Evolutionary conservation across 2,888 invertebrate genomes (phyloP).

Genomic region (Caenorhabditis sp.): DNA sequence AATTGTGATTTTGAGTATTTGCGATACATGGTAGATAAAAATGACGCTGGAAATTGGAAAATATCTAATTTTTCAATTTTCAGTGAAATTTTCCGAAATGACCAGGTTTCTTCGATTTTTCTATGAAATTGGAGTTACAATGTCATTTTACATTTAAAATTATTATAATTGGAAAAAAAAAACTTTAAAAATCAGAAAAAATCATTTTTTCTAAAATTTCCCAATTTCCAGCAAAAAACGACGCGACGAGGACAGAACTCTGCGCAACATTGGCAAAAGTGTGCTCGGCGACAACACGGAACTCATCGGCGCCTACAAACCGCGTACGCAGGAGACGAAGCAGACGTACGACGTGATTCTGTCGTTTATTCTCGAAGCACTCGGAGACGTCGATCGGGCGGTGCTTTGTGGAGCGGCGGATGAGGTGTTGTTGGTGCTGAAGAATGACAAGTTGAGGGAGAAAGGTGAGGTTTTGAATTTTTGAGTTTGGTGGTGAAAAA

Average conservation of each 20-base stretch:
- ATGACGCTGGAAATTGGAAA: too few species aligned
- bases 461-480: too few species aligned
- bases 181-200: too few species aligned
- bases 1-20: slow-evolving; percentile 34
- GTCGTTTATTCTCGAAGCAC: slow-evolving; percentile 96
- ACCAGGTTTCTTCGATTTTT: too few species aligned
- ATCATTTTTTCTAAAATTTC: not conserved
- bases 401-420: slow-evolving; percentile 99
- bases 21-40: slow-evolving; percentile 50
- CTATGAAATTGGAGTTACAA: too few species aligned
- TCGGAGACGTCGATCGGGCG: slow-evolving; percentile 96
- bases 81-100: too few species aligned
- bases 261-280: slow-evolving; percentile 33
- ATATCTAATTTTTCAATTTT: not conserved
- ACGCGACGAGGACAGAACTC: slow-evolving; percentile 62
- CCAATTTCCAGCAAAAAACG: slow-evolving; percentile 67
- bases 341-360: slow-evolving; percentile 97
- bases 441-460: slow-evolving; percentile 95
- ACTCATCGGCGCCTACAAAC: slow-evolving; percentile 94
- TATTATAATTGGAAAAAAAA: too few species aligned
- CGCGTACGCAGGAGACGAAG: slow-evolving; percentile 97
- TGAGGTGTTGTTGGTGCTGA: slow-evolving; percentile 95
- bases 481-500: too few species aligned
- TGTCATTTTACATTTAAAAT: too few species aligned
- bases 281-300: slow-evolving; percentile 87